Conservation (phyloP, 1,140 invertebrate species). For the Matsumurasca onukii region DNA sequence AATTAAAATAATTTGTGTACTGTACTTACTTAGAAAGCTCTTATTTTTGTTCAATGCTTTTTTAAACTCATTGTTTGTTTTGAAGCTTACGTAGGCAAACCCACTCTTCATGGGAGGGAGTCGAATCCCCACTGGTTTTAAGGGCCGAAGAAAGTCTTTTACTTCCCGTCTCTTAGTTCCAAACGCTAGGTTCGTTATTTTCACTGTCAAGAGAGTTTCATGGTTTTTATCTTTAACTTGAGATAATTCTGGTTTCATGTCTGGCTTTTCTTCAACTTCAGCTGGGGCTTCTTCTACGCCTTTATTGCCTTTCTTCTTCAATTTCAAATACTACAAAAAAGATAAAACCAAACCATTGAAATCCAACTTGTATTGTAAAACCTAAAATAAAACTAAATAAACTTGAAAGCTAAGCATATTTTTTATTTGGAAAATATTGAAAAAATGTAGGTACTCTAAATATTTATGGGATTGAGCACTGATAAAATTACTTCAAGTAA, state of each 20-base stretch:
- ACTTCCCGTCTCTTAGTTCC: slow-evolving; percentile 77
- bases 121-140: slow-evolving; percentile 75
- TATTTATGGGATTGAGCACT: too few relatives aligned
- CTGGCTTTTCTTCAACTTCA: slow-evolving; percentile 41
- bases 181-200: slow-evolving; percentile 65
- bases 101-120: slow-evolving; percentile 75
- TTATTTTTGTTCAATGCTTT: slow-evolving; percentile 84
- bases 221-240: slow-evolving; percentile 35
- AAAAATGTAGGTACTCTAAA: too few relatives aligned
- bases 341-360: neutral
- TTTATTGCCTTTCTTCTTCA: slow-evolving; percentile 49
- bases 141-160: slow-evolving; percentile 80
- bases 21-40: slow-evolving; percentile 72
- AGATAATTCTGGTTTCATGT: slow-evolving; percentile 35
- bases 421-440: neutral
- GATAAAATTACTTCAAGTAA: too few relatives aligned
- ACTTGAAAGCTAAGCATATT: neutral
- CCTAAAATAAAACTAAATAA: neutral
- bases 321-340: slow-evolving; percentile 44
- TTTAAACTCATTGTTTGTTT: slow-evolving; percentile 76
- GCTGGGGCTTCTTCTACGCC: slow-evolving; percentile 41
- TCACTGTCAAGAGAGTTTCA: slow-evolving; percentile 49
- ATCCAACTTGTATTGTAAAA: neutral
- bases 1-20: too few relatives aligned
- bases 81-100: slow-evolving; percentile 91